Conservation (phyloP, 2,888 invertebrate species). For the Drosophila nr. medialis region DNA sequence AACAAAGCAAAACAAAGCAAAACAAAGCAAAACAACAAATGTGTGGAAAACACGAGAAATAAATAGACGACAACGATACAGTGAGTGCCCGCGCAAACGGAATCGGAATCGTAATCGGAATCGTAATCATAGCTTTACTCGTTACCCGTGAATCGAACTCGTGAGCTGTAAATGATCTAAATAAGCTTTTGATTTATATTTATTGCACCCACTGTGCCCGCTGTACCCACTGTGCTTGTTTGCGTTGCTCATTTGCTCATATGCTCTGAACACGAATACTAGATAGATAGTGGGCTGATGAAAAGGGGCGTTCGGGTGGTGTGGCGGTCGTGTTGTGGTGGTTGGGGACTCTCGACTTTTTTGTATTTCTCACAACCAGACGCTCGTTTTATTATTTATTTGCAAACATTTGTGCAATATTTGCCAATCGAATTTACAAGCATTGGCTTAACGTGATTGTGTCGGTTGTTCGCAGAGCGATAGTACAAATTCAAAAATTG, state of each 20-base stretch:
- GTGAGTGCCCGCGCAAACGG: neutral
- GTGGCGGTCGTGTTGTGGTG: neutral
- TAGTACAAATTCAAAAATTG: slow-evolving; percentile 21
- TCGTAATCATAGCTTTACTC: neutral
- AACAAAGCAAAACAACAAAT: neutral
- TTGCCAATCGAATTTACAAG: slow-evolving; percentile 69
- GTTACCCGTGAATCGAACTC: slow-evolving; percentile 1
- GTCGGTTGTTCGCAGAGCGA: slow-evolving; percentile 37
- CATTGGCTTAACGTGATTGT: slow-evolving; percentile 58
- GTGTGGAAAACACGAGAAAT: slow-evolving; percentile 19
- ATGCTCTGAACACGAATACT: neutral
- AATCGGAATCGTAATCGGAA: neutral
- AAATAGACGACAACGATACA: slow-evolving; percentile 12
- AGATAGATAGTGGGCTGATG: neutral
- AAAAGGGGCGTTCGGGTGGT: neutral
- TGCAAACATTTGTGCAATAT: slow-evolving; percentile 65
- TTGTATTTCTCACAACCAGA: slow-evolving; percentile 45
- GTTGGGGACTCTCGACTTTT: neutral
- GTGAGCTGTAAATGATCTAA: slow-evolving; percentile 36
- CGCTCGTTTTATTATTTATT: slow-evolving; percentile 65
- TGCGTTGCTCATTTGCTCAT: slow-evolving; percentile 18
- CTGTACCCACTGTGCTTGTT: slow-evolving; percentile 11
- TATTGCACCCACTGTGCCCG: slow-evolving; percentile 13
- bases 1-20: slow-evolving; percentile 7
- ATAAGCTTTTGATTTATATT: slow-evolving; percentile 62